Percentiles rank a stretch among this genome's conserved stretches.
phyloP scores from a whole-genome alignment of 1,140 invertebrate genomes.

The Drosophila rhopaloa region DNA sequence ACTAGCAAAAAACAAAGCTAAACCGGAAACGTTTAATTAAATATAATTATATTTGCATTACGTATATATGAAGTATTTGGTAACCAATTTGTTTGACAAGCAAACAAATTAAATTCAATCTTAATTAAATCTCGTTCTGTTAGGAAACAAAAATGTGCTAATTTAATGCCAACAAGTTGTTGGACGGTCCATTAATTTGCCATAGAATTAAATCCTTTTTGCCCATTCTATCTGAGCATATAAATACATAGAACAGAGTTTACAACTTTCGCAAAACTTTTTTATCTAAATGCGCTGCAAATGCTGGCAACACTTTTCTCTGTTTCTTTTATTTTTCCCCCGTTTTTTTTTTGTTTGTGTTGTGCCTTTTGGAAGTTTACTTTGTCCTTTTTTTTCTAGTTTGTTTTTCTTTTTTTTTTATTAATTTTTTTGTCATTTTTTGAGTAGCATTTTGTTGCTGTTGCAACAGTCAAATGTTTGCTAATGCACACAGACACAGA shows the following conservation, averaged over 20 bases:
- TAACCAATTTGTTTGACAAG: background rate
- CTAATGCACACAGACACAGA: conserved; percentile 26
- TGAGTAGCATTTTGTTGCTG: conserved; percentile 11
- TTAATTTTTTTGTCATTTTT: conserved; percentile 6
- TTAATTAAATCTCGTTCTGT: conserved; percentile 7
- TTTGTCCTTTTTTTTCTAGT: conserved; percentile 26
- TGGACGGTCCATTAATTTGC: conserved; percentile 23
- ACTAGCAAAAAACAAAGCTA: background rate
- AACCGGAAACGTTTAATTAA: background rate
- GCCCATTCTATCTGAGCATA: conserved; percentile 16
- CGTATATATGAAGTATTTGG: background rate
- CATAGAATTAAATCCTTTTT: background rate
- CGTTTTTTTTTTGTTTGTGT: conserved; percentile 27
- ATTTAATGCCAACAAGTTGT: conserved; percentile 25
- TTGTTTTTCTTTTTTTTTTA: conserved; percentile 17
- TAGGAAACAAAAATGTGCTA: conserved; percentile 6
- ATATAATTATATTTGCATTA: background rate
- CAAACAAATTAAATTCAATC: conserved; percentile 11
- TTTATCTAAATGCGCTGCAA: conserved; percentile 48
- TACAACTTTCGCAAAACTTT: conserved; percentile 46
- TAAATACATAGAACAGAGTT: conserved; percentile 39
- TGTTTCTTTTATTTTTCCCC: conserved; percentile 1
- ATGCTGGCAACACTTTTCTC: conserved; percentile 50
- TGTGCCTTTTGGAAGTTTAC: conserved; percentile 51
- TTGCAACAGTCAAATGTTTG: conserved; percentile 44